Percentiles rank a stretch among this genome's conserved stretches.
Evolutionary conservation across 2,888 invertebrate genomes (phyloP).

Genomic region (Noctua janthe): DNA sequence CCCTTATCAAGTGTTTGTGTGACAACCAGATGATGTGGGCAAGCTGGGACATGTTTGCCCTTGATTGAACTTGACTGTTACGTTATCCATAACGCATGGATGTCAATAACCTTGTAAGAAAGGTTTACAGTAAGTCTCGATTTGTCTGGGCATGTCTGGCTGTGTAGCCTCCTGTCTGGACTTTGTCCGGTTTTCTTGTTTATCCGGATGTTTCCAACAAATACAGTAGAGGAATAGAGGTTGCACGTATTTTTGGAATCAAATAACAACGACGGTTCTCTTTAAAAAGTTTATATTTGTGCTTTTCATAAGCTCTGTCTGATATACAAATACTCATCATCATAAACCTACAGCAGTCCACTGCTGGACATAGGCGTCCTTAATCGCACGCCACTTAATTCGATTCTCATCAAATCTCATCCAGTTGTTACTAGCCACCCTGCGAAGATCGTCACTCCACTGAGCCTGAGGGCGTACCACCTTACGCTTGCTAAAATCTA

Average conservation of each 20-base stretch:
- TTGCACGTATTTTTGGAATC: not conserved
- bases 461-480: too few relatives aligned
- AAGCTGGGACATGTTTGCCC: slow-evolving; percentile 1
- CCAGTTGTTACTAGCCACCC: too few relatives aligned
- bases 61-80: slow-evolving; percentile 34
- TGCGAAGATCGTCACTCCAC: too few relatives aligned
- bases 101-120: slow-evolving; percentile 3
- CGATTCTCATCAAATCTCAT: too few relatives aligned
- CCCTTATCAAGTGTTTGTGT: slow-evolving; percentile 58
- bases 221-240: not conserved
- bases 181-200: not conserved
- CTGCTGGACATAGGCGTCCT: too few relatives aligned
- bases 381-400: too few relatives aligned
- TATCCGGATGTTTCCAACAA: not conserved
- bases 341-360: too few relatives aligned
- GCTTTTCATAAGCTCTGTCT: not conserved
- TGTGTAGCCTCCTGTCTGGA: not conserved
- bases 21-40: slow-evolving; percentile 55
- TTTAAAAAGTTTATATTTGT: not conserved
- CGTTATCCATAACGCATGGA: not conserved
- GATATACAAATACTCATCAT: not conserved
- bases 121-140: not conserved
- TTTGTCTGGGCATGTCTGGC: not conserved
- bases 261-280: not conserved
- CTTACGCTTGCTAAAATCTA: not conserved